Evolutionary conservation across 2,888 invertebrate species (phyloP), one percentile per base, ranked within the genome.

Genomic region (Catocala sponsa): DNA sequence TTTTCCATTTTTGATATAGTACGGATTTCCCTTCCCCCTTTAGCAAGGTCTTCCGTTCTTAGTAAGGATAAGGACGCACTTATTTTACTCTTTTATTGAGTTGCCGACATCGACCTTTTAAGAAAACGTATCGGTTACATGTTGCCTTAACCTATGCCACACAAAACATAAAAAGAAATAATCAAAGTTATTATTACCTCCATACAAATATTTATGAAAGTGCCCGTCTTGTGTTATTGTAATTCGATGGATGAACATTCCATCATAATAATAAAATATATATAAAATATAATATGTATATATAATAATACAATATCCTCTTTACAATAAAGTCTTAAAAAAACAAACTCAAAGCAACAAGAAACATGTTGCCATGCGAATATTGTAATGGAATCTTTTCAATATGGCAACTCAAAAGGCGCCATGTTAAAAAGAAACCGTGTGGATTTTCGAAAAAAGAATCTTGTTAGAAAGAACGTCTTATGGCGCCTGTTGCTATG

Each of bases 61-160:
- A 46, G 0, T 66, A 56, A 75, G 71, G 68, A 74, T 66, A 56
- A 75, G 71, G 68, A 74, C 57, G 56, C 49, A 50, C 50, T 66
- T 73, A 65, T 68, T 76, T 74, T 61, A 74, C 66, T 58, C 61
- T 60, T 70, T 73, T 73, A 72, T 57, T 58, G 58, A n/a, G 42
- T 55, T 60, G 54, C 38, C 54, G 59, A 42, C 44, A 65, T 56
- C 57, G 61, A 59, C 65, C 67, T 66, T 64, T 66, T 57, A 66
- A 69, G 55, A 55, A 50, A 63, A 13, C 15, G n/a, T 55, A 55
- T 38, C 49, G 52, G 25, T 57, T 66, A 49, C 54, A 63, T 53
- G 60, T 70, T 38, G 50, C 38, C 33, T 58, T 57, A 56, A 61
- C 55, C 50, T 60, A 32, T 51, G 46, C 7, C 25, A 9, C 7